These are phyloP conservation scores for Sciurus vulgaris DNA, from an alignment of 2,797 vertebrate species.

Conservation along the genomic window DNA sequence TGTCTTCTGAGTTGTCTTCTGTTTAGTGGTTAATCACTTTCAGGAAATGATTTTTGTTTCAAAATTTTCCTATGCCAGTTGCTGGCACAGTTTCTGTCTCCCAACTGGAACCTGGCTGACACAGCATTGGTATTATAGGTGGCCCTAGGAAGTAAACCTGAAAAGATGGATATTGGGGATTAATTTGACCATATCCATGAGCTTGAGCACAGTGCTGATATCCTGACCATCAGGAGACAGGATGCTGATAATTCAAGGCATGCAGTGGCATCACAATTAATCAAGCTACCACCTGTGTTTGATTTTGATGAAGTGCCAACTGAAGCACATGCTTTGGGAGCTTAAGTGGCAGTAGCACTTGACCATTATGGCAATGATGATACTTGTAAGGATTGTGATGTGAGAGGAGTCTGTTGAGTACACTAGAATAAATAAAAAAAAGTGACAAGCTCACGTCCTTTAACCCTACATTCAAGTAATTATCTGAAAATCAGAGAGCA, in stretches of 20 bases:
- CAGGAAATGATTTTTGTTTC: slow-evolving; percentile 20
- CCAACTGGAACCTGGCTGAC: neutral
- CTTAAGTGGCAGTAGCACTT: neutral
- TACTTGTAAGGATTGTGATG: neutral
- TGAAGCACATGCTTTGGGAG: neutral
- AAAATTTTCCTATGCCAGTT: neutral
- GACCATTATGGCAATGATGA: neutral
- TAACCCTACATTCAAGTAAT: slow-evolving; percentile 8
- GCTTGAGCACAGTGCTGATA: neutral
- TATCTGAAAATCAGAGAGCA: slow-evolving; percentile 32
- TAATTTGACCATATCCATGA: neutral
- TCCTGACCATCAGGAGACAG: neutral
- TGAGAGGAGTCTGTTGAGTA: neutral
- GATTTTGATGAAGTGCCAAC: slow-evolving; percentile 47
- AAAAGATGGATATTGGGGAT: neutral
- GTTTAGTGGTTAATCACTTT: neutral
- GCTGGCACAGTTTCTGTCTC: neutral
- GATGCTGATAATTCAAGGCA: slow-evolving; percentile 27
- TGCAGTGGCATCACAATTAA: neutral
- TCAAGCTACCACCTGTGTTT: slow-evolving; percentile 38
- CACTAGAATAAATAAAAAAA: neutral
- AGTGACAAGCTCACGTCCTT: neutral
- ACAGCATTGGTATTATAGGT: neutral
- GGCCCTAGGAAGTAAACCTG: neutral
- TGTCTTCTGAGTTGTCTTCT: neutral